Base-by-base conservation (phyloP, 2,888 invertebrate species). In the Aleiodes alternator region DNA sequence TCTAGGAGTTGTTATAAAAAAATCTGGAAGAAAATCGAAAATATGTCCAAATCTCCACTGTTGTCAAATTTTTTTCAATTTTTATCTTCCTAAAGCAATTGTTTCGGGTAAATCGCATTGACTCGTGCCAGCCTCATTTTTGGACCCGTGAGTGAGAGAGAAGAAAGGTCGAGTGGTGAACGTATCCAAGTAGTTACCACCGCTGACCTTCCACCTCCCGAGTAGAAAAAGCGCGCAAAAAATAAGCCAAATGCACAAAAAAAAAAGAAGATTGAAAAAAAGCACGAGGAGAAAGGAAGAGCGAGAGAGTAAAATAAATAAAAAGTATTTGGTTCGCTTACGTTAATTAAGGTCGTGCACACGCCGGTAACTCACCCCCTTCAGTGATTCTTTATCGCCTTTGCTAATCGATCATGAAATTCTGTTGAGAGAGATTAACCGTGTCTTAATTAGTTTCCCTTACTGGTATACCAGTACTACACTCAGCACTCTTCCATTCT, bases 401-500 rank as follows among this genome's bases (percentile, higher is more conserved):
- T 77, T 81, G 82, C 80, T 87, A 86, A 87, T 87, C 86, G 87
- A 87, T 86, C 85, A 84, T 85, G 86, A 84, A 84, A 82, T 83
- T 83, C 81, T 82, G 81, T 78, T 76, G 81, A 80, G 82, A 80
- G 80, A 83, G 83, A 84, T 84, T 86, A 87, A 87, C 87, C 85
- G 84, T 84, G 85, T 86, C 86, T 87, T 87, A 87, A 87, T 87
- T 87, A 85, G 85, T 84, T 86, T 86, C 83, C 81, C 82, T 79
- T 83, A 79, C 78, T 73, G 79, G 76, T 69, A 77, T 59, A 78
- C 80, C 82, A 79, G 73, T 53, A 51, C 16, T 50, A n/a, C 57
- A 56, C 74, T 70, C 70, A 38, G 55, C 43, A 78, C 81, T 80
- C 23, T 23, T 23, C 23, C 23, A 23, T 2, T 23, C 76, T 76